Evolutionary conservation across 2,888 invertebrate genomes (phyloP), one percentile per base, ranked within the genome.

Genomic region (Standfussiana lucernea): DNA sequence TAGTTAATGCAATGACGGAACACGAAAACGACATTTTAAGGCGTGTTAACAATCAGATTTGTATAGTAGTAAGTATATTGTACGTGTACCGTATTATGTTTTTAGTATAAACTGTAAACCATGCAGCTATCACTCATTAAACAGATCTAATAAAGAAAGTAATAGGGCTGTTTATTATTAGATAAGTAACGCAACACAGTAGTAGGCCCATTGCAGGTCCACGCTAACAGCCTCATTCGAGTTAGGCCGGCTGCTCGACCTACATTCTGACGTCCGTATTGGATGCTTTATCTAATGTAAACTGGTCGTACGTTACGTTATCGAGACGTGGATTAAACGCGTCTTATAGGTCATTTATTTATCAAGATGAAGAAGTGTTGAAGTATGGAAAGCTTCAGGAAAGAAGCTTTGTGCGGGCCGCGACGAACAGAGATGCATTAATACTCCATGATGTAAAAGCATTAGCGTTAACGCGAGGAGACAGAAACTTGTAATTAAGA

Each of bases 191-290:
- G 82, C 85, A 85, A 82, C 70, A 61, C 56, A 72, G 81, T 53
- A 65, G 79, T 77, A 80, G 67, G 28, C 47, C 53, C 72, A 71
- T 15, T 76, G 76, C 76, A 80, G 82, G 70, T 73, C 85, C 78
- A 68, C 40, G 74, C 68, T 66, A 50, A 56, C 72, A 75, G 75
- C 75, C 77, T 75, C 73, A 77, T 78, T 77, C 83, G n/a, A 77
- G 86, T 80, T 75, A 86, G 80, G 79, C 88, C 76, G 80, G 85
- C 85, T 78, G 66, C 53, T 72, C 79, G 88, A 81, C 88, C 88
- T 72, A 88, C 88, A 88, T 88, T 84, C 82, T 47, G 8, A 81
- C 82, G 85, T 88, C 88, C 88, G 88, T 81, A 81, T 88, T 86
- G 81, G 79, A 85, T 78, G 83, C 67, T 88, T 85, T 86, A 86